Evolutionary conservation across 2,888 invertebrate genomes (phyloP), one percentile per base, ranked within the genome.

Genomic region (Drosophila atroscutellata): DNA sequence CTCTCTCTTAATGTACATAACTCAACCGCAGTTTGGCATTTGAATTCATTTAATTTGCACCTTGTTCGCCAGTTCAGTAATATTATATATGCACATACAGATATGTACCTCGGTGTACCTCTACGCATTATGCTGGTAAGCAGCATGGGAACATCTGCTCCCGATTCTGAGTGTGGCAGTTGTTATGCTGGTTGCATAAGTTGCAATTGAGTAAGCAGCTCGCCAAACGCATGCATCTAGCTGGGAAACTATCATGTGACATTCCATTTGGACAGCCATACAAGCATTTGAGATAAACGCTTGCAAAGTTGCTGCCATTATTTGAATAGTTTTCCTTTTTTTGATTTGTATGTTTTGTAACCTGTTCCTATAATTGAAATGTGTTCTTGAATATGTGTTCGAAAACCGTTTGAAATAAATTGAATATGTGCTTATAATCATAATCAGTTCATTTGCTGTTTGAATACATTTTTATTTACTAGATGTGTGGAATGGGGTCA

Each of bases 31-130:
- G 69, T 56, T 67, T 63, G 77, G 74, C 66, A 83, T 90, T 84
- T 84, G 75, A 83, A 89, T 89, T 81, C 79, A 78, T 82, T 90
- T 88, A 84, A 89, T 90, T 88, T 87, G 81, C 89, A 90, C 87
- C 90, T 90, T 89, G 89, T 86, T 72, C 77, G 42, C 45, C 70
- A 68, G 76, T 73, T 77, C 68, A 85, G 88, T 88, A 89, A 86
- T 74, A 79, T 61, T 77, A 74, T 83, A 79, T 76, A 60, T 34
- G 47, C 54, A 55, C 28, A 39, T n/a, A 65, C 56, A 15, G 18
- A 45, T 34, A 18, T 20, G 8, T 7, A 37, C 56, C 39, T 58
- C 49, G 59, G 60, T 56, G 42, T 63, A 51, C 45, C 58, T 47
- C 51, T 39, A 15, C 37, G 34, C 50, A 52, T 72, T 78, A 80